These are phyloP conservation scores for Paramisgurnus dabryanus DNA, from an alignment of 2,113 vertebrate species.

Conservation along the genomic window DNA sequence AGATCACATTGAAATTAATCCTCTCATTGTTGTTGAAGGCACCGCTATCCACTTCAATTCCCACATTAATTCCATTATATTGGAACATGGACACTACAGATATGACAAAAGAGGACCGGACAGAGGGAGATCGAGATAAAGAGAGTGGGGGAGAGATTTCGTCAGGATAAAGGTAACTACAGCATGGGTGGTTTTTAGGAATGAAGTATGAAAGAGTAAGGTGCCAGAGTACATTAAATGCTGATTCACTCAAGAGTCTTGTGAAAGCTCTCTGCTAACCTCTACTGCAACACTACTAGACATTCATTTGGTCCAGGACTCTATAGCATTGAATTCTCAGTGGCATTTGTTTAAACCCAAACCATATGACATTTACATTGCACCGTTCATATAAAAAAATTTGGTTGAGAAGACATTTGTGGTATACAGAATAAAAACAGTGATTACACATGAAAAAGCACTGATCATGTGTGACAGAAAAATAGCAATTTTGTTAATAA, in stretches of 20 bases:
- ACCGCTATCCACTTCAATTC: slow-evolving; percentile 27
- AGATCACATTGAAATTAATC: slow-evolving; percentile 56
- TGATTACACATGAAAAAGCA: no score
- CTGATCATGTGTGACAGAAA: no score
- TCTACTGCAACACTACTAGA: not conserved
- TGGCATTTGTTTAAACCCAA: not conserved
- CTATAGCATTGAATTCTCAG: not conserved
- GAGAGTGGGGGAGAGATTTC: not conserved
- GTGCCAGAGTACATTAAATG: slow-evolving; percentile 22
- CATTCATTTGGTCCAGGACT: slow-evolving; percentile 1
- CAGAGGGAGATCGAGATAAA: slow-evolving; percentile 26
- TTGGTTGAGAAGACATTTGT: not conserved
- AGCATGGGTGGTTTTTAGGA: slow-evolving; percentile 6
- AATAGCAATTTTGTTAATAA: no score
- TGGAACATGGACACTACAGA: slow-evolving; percentile 1
- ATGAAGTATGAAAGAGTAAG: not conserved
- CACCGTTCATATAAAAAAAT: not conserved
- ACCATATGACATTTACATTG: not conserved
- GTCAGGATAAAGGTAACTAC: slow-evolving; percentile 20
- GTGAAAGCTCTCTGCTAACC: slow-evolving; percentile 4
- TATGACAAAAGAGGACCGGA: not conserved
- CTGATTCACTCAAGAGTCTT: not conserved
- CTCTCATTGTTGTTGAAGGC: slow-evolving; percentile 53
- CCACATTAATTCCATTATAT: slow-evolving; percentile 50
- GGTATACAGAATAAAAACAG: not conserved